These are phyloP conservation scores for Notospermus geniculatus DNA, from an alignment of 1,140 invertebrate species.

Conservation along the genomic window DNA sequence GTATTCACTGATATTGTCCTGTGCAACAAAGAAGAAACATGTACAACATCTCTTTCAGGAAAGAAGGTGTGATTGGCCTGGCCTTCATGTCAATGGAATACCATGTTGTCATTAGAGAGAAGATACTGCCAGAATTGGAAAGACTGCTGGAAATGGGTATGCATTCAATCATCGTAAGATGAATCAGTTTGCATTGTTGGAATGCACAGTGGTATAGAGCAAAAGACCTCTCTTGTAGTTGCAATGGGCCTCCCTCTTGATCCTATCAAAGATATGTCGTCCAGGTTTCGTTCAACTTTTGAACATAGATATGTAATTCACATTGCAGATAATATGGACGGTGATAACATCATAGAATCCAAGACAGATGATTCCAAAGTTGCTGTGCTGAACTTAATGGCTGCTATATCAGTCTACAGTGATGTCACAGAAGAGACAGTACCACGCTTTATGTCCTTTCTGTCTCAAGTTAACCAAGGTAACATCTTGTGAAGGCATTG, in stretches of 20 bases:
- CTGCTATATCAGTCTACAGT: conserved; percentile 6
- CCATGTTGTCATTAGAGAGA: not conserved
- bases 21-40: too few relatives aligned
- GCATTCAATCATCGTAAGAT: too few relatives aligned
- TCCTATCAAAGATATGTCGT: too few relatives aligned
- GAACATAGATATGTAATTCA: not conserved
- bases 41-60: too few relatives aligned
- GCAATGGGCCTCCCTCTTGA: too few relatives aligned
- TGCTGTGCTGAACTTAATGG: not conserved
- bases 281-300: too few relatives aligned
- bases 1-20: too few relatives aligned
- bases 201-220: too few relatives aligned
- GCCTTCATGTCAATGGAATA: not conserved
- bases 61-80: conserved; percentile 7
- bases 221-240: too few relatives aligned
- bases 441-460: not conserved
- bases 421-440: conserved; percentile 1
- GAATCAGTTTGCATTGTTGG: too few relatives aligned
- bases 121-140: conserved; percentile 1
- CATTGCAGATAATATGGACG: not conserved
- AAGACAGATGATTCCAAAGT: not conserved
- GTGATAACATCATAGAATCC: not conserved
- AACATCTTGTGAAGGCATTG: too few relatives aligned
- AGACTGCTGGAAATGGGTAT: conserved; percentile 8
- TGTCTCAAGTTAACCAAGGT: too few relatives aligned